A percentile compares a stretch with the other conserved stretches of the same genome.
phyloP scores from a whole-genome alignment of 2,113 vertebrate species.

The Forbesichthys agassizii region DNA sequence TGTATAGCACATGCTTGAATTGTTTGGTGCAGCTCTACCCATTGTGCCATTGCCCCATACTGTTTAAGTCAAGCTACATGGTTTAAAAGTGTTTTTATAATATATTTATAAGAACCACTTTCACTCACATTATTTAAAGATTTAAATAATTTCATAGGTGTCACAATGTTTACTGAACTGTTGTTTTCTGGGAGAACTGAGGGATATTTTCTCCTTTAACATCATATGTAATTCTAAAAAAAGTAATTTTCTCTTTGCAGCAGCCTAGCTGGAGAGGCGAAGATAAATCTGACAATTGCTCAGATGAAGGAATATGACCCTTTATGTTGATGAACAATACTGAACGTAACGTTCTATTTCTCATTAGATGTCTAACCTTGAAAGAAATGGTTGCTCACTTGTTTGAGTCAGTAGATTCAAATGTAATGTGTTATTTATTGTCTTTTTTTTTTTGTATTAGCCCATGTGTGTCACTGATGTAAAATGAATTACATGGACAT shows the following conservation, averaged over 20 bases:
- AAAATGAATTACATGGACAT: slow-evolving; percentile 60
- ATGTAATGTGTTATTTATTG: slow-evolving; percentile 55
- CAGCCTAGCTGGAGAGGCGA: slow-evolving; percentile 84
- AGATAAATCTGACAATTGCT: slow-evolving; percentile 40
- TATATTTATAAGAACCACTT: no score
- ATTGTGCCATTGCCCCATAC: no score
- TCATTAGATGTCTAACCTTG: slow-evolving; percentile 57
- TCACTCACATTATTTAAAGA: no score
- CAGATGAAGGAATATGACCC: slow-evolving; percentile 54
- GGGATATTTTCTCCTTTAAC: no score
- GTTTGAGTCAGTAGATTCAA: slow-evolving; percentile 54
- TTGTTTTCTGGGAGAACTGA: no score
- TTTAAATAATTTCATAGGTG: no score
- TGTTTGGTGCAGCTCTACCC: no score
- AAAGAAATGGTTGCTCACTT: slow-evolving; percentile 41
- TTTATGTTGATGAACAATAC: slow-evolving; percentile 64
- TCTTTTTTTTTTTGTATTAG: slow-evolving; percentile 43
- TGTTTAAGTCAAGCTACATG: no score
- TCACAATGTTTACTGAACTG: no score
- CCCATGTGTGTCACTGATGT: slow-evolving; percentile 28
- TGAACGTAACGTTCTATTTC: slow-evolving; percentile 73
- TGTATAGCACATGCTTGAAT: no score
- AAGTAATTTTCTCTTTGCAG: slow-evolving; percentile 71
- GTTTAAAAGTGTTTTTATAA: no score
- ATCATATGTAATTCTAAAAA: neutral